Evolutionary conservation across 2,113 vertebrate genomes (phyloP).

Genomic region (Mohoua ochrocephala): DNA sequence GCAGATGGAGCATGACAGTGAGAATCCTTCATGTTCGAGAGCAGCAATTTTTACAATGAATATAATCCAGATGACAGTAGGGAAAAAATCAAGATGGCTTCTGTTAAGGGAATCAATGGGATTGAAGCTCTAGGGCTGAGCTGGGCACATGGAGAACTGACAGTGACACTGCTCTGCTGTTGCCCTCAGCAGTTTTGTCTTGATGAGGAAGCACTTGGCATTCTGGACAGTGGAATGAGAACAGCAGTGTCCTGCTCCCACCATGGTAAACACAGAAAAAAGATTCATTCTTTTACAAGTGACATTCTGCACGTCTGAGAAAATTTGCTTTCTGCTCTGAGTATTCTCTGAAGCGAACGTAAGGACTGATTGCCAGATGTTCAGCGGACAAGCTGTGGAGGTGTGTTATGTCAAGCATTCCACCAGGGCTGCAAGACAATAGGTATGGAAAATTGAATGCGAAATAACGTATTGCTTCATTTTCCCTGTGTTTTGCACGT

Average conservation of each 20-base stretch:
- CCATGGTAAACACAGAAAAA: not conserved
- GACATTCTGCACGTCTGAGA: not conserved
- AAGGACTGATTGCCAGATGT: not conserved
- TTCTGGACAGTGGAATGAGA: not conserved
- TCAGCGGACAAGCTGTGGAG: not conserved
- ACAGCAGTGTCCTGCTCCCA: not conserved
- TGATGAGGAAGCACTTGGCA: not conserved
- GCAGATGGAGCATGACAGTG: not conserved
- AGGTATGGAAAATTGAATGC: not conserved
- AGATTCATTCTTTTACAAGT: not conserved
- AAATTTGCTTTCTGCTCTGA: not conserved
- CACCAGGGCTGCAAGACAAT: not conserved
- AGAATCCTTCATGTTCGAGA: not conserved
- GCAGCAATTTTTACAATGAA: not conserved
- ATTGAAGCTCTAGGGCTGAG: not conserved
- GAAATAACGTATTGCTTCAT: not conserved
- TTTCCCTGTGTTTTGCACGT: not conserved
- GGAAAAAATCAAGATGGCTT: not conserved
- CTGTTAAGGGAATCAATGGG: not conserved
- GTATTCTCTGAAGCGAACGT: not conserved
- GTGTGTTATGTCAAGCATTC: not conserved
- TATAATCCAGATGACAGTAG: not conserved
- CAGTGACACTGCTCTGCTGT: not conserved
- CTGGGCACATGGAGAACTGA: not conserved
- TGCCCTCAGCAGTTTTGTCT: not conserved